phyloP scores from a whole-genome alignment of 2,113 vertebrate genomes.

The Tetrax tetrax region DNA sequence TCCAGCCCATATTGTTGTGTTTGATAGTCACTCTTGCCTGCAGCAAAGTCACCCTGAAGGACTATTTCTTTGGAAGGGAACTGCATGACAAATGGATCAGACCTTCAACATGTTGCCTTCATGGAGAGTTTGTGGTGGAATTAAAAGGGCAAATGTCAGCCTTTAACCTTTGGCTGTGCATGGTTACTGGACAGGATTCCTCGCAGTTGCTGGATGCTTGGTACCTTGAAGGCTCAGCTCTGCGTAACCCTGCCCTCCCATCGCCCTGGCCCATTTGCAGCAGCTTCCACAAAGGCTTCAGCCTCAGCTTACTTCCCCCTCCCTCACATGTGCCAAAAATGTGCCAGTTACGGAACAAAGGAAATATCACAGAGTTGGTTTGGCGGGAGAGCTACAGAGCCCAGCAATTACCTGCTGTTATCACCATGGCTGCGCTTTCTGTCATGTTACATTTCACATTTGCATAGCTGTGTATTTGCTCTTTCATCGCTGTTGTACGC shows the following conservation, averaged over 20 bases:
- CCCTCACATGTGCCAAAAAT: not conserved
- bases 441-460: conserved; percentile 14
- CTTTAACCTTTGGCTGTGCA: not conserved
- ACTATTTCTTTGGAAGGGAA: not conserved
- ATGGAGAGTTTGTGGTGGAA: not conserved
- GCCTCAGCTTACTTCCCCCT: not conserved
- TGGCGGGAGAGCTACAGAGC: not conserved
- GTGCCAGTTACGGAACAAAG: not conserved
- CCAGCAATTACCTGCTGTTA: conserved; percentile 25
- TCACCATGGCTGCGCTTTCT: not conserved
- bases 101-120: not conserved
- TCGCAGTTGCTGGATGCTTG: not conserved
- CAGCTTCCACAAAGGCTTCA: not conserved
- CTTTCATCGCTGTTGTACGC: not conserved
- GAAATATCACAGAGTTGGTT: not conserved
- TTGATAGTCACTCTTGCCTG: not conserved
- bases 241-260: not conserved
- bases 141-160: not conserved
- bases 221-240: not conserved
- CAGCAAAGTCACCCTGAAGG: not conserved
- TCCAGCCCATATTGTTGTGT: not conserved
- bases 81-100: not conserved
- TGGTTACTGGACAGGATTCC: not conserved
- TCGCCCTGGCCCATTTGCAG: not conserved
- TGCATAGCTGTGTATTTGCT: not conserved